A percentile compares a stretch with the other conserved stretches of the same genome.
These are phyloP conservation scores for Platorchestia sp. DNA, from an alignment of 1,140 invertebrate species.

Conservation along the genomic window DNA sequence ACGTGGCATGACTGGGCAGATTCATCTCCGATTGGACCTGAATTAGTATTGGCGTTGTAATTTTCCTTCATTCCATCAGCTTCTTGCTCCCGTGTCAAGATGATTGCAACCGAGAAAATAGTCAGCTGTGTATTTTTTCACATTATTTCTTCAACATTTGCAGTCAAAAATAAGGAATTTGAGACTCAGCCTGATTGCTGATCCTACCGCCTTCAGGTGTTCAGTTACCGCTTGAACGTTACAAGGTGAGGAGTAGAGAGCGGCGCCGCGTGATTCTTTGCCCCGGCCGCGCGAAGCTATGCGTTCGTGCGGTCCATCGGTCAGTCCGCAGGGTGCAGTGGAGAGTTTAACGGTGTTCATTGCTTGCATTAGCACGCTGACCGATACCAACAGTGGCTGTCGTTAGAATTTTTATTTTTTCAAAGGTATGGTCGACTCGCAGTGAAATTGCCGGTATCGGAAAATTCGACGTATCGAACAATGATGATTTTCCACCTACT, in stretches of 20 bases:
- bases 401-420: too few relatives aligned
- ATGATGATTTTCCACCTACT: too few relatives aligned
- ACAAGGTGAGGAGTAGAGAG: neutral
- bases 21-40: neutral
- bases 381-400: neutral
- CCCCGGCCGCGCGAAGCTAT: neutral
- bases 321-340: neutral
- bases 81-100: neutral
- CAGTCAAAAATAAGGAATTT: neutral
- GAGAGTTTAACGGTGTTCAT: neutral
- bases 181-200: too few relatives aligned
- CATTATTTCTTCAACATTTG: neutral
- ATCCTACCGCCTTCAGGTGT: neutral
- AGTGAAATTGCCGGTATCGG: too few relatives aligned
- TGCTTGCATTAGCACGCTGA: neutral
- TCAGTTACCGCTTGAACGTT: neutral
- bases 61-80: neutral
- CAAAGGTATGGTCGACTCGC: too few relatives aligned
- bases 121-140: neutral
- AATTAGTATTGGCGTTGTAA: neutral
- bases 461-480: too few relatives aligned
- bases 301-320: neutral
- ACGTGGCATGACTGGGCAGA: neutral
- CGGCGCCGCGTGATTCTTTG: neutral
- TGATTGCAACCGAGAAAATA: neutral